phyloP scores from a whole-genome alignment of 2,797 vertebrate genomes.

The Alcedo atthis region DNA sequence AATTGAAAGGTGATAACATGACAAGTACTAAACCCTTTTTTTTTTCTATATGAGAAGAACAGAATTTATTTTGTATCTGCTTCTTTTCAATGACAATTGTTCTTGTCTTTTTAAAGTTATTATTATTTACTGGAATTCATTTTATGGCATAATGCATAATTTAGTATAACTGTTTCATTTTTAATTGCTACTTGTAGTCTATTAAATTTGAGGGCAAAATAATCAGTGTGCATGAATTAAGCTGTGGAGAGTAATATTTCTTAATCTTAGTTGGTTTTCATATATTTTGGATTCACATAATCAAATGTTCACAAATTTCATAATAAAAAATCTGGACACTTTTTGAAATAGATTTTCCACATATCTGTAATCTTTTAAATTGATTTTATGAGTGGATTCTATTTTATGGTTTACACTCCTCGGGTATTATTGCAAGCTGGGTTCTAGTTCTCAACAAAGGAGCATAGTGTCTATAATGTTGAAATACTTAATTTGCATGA shows the following conservation, averaged over 20 bases:
- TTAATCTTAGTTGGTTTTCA: neutral
- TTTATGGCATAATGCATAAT: neutral
- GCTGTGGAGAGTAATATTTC: neutral
- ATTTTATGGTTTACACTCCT: neutral
- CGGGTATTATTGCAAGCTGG: neutral
- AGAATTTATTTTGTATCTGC: neutral
- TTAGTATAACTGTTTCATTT: neutral
- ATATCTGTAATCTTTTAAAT: neutral
- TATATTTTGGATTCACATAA: neutral
- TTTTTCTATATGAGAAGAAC: neutral
- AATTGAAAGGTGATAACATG: neutral
- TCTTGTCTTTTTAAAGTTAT: neutral
- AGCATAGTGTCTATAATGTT: neutral
- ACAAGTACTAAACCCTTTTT: neutral
- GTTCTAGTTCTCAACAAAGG: neutral
- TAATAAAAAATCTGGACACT: neutral
- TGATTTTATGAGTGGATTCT: neutral
- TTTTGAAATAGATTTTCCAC: neutral
- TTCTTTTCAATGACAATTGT: neutral
- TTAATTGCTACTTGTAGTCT: neutral
- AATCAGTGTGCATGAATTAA: neutral
- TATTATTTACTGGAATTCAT: neutral
- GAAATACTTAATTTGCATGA: neutral
- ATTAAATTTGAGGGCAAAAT: neutral
- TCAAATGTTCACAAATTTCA: neutral